Base-by-base conservation (phyloP, 2,888 invertebrate species). In the Cataglyphis livida region DNA sequence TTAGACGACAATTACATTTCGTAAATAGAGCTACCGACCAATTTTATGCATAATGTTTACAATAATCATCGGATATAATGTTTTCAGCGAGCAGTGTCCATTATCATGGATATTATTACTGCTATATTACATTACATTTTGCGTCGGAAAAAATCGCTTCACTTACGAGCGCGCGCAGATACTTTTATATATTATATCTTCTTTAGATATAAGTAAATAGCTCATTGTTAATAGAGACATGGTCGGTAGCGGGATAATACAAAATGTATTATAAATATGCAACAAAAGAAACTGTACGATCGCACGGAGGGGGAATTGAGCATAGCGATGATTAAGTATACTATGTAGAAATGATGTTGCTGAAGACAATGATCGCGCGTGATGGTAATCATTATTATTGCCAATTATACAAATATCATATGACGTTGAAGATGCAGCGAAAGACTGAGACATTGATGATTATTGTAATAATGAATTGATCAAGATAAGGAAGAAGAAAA, bases 301-400 rank as follows among this genome's bases (percentile, higher is more conserved):
- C 25, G 35, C 66, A 54, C n/a, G 38, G 38, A 59, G n/a, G n/a
- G 28, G 32, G n/a, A 70, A 18, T 71, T 61, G 68, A 84, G 9
- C 41, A 70, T 61, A 76, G 62, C 48, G 64, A 76, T 59, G 38
- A 62, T 76, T 82, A 66, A 84, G 61, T 51, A 51, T 51, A 75
- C 35, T 75, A 83, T 57, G 25, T 65, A 78, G 64, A 76, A 44
- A 81, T 21, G 68, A 89, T 87, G 86, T 88, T 88, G 87, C 90
- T 87, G 86, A 89, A 90, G 91, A 90, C 88, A 88, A 91, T 90
- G 90, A 91, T 89, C 83, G 82, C 48, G 54, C 54, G 64, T 84
- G 74, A 88, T 84, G 89, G 87, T 90, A 89, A 91, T 51, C 51
- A 51, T 90, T 84, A 90, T 84, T 85, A 88, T 88, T 88, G 87